Evolutionary conservation across 2,888 invertebrate species (phyloP).

Genomic region (Falcaria lacertinaria): DNA sequence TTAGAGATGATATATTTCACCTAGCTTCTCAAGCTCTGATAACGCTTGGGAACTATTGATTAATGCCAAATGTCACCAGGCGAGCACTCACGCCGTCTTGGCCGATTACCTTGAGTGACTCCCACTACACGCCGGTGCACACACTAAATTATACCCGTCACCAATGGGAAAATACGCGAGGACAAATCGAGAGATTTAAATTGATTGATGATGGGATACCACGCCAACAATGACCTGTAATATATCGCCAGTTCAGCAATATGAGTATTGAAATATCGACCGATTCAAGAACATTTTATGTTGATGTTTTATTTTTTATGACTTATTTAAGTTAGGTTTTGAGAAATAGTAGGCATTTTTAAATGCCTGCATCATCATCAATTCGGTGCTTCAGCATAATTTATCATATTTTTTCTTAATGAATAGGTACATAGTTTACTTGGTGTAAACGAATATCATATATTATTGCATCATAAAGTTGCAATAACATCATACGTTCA

Average conservation of each 20-base stretch:
- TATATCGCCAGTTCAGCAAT: constrained; percentile 8
- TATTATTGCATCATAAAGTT: too few relatives aligned
- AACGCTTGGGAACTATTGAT: constrained; percentile 10
- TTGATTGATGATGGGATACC: constrained; percentile 13
- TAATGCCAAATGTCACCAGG: constrained; percentile 20
- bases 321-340: too few relatives aligned
- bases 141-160: constrained; percentile 11
- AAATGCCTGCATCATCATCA: too few relatives aligned
- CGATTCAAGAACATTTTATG: too few relatives aligned
- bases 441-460: too few relatives aligned
- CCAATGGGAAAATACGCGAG: constrained; percentile 12
- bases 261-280: not conserved
- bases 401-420: too few relatives aligned
- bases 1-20: too few relatives aligned
- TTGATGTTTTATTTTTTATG: too few relatives aligned
- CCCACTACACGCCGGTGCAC: constrained; percentile 10
- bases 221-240: not conserved
- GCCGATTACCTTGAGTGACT: constrained; percentile 29
- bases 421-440: too few relatives aligned
- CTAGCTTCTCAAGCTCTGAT: not conserved
- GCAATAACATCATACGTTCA: too few relatives aligned
- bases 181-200: constrained; percentile 17
- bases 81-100: constrained; percentile 17
- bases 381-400: too few relatives aligned
- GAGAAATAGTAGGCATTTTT: too few relatives aligned